Percentiles rank a stretch among this genome's conserved stretches.
Evolutionary conservation across 2,797 vertebrate species (phyloP).

Genomic region (Sebastes flavidus): DNA sequence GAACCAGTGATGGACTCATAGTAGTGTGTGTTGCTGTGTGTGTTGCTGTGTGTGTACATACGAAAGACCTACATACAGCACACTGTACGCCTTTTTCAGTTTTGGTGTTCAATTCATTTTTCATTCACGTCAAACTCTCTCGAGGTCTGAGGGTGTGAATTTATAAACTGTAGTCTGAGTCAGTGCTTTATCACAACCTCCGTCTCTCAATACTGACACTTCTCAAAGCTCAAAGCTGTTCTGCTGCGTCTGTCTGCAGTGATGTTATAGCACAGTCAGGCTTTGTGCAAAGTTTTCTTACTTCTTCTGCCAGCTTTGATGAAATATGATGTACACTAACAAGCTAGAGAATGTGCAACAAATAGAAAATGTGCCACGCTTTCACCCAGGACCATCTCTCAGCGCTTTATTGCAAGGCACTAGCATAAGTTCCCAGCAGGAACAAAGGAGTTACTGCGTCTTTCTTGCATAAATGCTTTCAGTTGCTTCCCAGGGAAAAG

Average conservation of each 20-base stretch:
- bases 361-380: neutral
- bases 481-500: neutral
- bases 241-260: neutral
- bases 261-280: neutral
- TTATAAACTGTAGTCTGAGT: constrained; percentile 4
- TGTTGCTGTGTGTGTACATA: neutral
- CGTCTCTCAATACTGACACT: neutral
- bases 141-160: constrained; percentile 4
- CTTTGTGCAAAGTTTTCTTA: neutral
- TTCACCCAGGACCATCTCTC: neutral
- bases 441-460: neutral
- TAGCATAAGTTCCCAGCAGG: neutral
- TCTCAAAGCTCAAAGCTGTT: neutral
- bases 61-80: neutral
- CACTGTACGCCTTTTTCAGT: neutral
- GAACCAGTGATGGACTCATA: neutral
- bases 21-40: neutral
- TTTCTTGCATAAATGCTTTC: neutral
- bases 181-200: neutral
- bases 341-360: neutral
- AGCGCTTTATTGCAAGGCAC: neutral
- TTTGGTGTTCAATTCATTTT: neutral
- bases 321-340: neutral
- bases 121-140: neutral
- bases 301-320: neutral